Conservation (phyloP, 2,113 vertebrate species). For the Casuarius casuarius region DNA sequence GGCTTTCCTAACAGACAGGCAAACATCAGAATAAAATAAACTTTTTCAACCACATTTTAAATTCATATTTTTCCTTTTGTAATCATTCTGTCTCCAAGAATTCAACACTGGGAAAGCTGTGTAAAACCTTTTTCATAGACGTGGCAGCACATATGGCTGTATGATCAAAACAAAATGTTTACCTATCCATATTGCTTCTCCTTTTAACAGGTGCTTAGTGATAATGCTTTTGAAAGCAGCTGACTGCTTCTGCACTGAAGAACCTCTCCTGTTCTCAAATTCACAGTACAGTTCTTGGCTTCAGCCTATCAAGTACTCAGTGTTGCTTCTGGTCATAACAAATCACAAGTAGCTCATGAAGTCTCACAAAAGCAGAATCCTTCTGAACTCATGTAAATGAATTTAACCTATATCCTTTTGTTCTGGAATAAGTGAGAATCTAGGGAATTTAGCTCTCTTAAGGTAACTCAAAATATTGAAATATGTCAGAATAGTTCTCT, state of each 20-base stretch:
- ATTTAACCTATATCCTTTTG: background rate
- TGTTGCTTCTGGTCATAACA: background rate
- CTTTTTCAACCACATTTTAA: background rate
- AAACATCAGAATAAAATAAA: background rate
- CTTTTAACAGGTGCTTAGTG: background rate
- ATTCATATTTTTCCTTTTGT: background rate
- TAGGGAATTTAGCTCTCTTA: background rate
- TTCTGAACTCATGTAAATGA: rapidly evolving
- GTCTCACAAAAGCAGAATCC: background rate
- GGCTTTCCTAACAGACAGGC: background rate
- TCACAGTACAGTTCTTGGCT: background rate
- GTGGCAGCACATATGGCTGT: background rate
- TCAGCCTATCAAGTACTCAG: background rate
- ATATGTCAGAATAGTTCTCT: background rate
- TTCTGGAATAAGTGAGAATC: background rate
- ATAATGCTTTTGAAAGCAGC: background rate
- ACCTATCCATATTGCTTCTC: background rate
- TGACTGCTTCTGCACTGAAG: background rate
- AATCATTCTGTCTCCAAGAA: background rate
- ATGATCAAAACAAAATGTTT: background rate
- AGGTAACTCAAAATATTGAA: background rate
- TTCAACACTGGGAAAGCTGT: background rate
- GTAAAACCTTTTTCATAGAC: background rate
- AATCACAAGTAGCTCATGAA: background rate
- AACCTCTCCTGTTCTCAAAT: background rate